Evolutionary conservation across 2,113 vertebrate genomes (phyloP).

Genomic region (Calypte anna): DNA sequence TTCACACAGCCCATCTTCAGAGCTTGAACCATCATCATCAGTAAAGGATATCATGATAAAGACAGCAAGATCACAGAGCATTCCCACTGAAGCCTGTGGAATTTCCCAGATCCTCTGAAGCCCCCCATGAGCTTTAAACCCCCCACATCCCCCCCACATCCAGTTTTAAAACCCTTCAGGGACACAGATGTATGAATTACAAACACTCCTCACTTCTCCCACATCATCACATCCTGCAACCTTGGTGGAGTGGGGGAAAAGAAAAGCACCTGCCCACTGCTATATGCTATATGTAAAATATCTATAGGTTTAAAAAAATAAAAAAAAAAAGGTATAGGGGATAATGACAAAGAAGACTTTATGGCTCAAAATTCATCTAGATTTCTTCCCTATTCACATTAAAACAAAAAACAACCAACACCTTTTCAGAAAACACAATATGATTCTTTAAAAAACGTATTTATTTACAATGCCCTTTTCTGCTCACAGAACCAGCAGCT

Average conservation of each 20-base stretch:
- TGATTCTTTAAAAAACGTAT: background rate
- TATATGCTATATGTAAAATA: background rate
- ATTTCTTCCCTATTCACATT: background rate
- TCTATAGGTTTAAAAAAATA: background rate
- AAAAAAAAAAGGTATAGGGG: background rate
- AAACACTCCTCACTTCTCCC: background rate
- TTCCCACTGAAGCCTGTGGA: background rate
- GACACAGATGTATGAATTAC: background rate
- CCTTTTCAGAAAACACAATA: background rate
- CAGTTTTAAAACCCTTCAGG: background rate
- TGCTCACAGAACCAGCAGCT: conserved; percentile 10
- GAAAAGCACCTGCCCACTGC: background rate
- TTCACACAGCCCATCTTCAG: background rate
- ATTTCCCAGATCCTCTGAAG: background rate
- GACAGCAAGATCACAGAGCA: background rate
- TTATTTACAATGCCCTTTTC: conserved; percentile 12
- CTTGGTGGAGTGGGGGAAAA: background rate
- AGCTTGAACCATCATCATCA: background rate
- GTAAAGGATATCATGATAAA: background rate
- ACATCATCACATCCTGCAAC: background rate
- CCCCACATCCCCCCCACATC: no score
- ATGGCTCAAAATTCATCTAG: background rate
- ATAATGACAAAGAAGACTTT: background rate
- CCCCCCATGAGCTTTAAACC: background rate
- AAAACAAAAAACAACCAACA: background rate